Evolutionary conservation across 1,140 invertebrate genomes (phyloP), one percentile per base, ranked within the genome.

Genomic region (Eriosoma lanigerum): DNA sequence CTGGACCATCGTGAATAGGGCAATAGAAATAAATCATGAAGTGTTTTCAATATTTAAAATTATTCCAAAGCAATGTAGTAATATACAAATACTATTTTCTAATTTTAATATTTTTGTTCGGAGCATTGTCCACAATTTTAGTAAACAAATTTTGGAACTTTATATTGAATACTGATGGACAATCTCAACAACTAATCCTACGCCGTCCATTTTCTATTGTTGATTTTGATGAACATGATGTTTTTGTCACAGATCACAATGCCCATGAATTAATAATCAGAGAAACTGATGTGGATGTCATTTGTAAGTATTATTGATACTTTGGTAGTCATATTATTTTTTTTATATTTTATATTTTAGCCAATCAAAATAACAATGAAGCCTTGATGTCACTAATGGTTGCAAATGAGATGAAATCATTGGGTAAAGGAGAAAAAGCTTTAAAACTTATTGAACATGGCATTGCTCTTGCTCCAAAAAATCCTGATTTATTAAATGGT

Each of bases 391-490:
- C 94, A 0, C 85, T 97, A 75, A 91, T 94, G 82, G 89, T 94
- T 48, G 96, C 96, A 0, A 84, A 94, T 80, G 93, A 95, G 82
- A 93, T 96, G 90, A 92, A 93, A 84, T 87, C 89, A 70, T 86
- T 89, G 17, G 94, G 94, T 0, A 97, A 96, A 86, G 87, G 89
- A 70, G 92, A 94, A 44, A 96, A 96, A 87, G 95, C 96, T 3
- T 86, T 92, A 9, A 95, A 95, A 86, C 85, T 98, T 29, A 95
- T 96, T 84, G 91, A 94, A 86, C 96, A 98, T 87, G 96, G 96
- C 0, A 89, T 95, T 32, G 93, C 94, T 0, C 86, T 98, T 29
- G 93, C 95, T 21, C 96, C 97, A 0, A 90, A 92, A 82, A 94
- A 98, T 88, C 93, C 96, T 1, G 96, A 98, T 84, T 91, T 98